These are phyloP conservation scores for Polypterus bichir DNA, from an alignment of 2,113 vertebrate species.

Conservation along the genomic window DNA sequence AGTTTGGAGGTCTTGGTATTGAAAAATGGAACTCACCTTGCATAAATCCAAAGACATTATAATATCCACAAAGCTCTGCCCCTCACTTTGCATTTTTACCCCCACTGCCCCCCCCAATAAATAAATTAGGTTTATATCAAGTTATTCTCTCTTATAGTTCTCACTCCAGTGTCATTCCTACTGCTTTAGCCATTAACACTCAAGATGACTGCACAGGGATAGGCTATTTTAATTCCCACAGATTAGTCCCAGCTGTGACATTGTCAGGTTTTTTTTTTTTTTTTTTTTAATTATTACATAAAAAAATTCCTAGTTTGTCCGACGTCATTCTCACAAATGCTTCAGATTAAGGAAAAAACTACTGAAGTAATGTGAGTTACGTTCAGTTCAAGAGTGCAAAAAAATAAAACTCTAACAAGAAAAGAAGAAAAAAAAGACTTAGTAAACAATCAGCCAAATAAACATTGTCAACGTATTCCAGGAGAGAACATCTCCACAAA, in stretches of 20 bases:
- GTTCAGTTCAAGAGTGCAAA: conserved; percentile 54
- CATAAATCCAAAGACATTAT: too few relatives aligned
- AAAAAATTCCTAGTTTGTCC: conserved; percentile 2
- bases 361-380: conserved; percentile 39
- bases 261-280: conserved; percentile 1
- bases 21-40: too few relatives aligned
- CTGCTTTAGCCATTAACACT: not conserved
- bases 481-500: conserved; percentile 36
- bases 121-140: too few relatives aligned
- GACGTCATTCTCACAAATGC: conserved; percentile 32
- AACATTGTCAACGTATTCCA: conserved; percentile 67
- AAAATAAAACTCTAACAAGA: conserved; percentile 49
- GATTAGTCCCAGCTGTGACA: not conserved
- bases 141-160: conserved; percentile 33
- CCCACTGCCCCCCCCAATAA: too few relatives aligned
- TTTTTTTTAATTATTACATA: not conserved
- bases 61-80: too few relatives aligned
- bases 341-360: conserved; percentile 34
- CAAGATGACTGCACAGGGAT: not conserved
- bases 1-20: too few relatives aligned
- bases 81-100: too few relatives aligned
- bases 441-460: conserved; percentile 53
- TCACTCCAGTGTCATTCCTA: not conserved
- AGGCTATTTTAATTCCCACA: not conserved
- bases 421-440: conserved; percentile 30